Evolutionary conservation across 1,140 invertebrate genomes (phyloP), one percentile per base, ranked within the genome.

Genomic region (Oscheius sp.): DNA sequence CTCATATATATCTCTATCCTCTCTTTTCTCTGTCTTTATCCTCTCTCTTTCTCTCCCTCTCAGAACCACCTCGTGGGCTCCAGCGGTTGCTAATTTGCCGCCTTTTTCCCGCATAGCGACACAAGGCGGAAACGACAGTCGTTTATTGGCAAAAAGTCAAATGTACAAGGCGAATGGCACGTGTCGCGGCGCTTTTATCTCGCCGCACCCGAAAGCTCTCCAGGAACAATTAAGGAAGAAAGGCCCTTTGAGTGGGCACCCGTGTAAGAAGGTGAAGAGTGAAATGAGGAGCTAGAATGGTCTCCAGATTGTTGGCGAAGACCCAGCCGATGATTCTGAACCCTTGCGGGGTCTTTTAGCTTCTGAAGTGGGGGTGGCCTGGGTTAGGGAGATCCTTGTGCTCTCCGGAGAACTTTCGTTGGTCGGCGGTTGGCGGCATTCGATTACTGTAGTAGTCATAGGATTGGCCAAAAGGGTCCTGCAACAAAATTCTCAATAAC

Each of bases 291-390:
- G 26, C 58, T 35, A 68, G 32, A 68, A 68, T 1, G 67, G 67
- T 61, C 67, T 68, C 67, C 67, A 68, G 26, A 68, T 68, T 2
- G 67, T 68, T 1, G 67, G 67, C 20, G 67, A 68, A 10, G 67
- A 68, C 18, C 67, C 36, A 38, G 34, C 32, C 18, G 67, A 68
- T 18, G 67, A 68, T 15, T 55, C 49, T 26, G 49, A 55, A 7
- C 23, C 7, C 32, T 68, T 68, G 28, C 55, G 2, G 67, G 35
- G 29, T 36, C 36, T 34, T 42, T 61, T 34, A 32, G 32, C 1
- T n/a, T n/a, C n/a, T 35, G 67, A 26, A 32, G 32, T 68, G 32
- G 52, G 18, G 49, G 35, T 35, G 52, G 52, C 28, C 34, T 32
- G 18, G 55, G 36, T 68, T 59, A 49, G 18, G 32, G 67, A 59